Conservation (phyloP, 1,140 invertebrate genomes). For the Lucilia cuprina region DNA sequence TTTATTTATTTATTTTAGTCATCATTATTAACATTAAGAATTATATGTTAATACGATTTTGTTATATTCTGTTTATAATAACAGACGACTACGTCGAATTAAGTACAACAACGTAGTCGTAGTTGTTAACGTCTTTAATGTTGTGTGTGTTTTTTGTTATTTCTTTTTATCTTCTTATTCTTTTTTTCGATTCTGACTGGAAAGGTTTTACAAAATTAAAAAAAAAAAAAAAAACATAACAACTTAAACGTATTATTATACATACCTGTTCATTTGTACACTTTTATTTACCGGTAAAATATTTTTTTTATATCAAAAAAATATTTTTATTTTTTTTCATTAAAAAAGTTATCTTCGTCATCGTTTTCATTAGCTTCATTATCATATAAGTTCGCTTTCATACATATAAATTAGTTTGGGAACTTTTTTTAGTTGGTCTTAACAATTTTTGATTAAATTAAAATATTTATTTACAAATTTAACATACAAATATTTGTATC, state of each 20-base stretch:
- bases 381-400: neutral
- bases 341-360: neutral
- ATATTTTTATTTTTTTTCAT: neutral
- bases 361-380: neutral
- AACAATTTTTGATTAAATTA: neutral
- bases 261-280: neutral
- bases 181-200: too few relatives aligned
- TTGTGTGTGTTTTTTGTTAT: too few relatives aligned
- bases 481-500: too few relatives aligned
- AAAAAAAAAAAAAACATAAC: neutral
- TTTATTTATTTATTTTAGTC: neutral
- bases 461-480: too few relatives aligned
- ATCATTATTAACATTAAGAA: neutral
- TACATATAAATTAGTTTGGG: neutral
- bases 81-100: too few relatives aligned
- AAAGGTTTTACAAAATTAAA: neutral
- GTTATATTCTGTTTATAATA: too few relatives aligned
- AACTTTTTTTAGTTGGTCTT: neutral
- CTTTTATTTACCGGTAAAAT: neutral
- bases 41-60: too few relatives aligned
- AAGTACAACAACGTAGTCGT: too few relatives aligned
- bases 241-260: constrained; percentile 28
- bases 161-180: too few relatives aligned
- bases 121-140: too few relatives aligned
- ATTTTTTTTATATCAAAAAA: neutral